Evolutionary conservation across 2,888 invertebrate species (phyloP).

Genomic region (Salpingus planirostris): DNA sequence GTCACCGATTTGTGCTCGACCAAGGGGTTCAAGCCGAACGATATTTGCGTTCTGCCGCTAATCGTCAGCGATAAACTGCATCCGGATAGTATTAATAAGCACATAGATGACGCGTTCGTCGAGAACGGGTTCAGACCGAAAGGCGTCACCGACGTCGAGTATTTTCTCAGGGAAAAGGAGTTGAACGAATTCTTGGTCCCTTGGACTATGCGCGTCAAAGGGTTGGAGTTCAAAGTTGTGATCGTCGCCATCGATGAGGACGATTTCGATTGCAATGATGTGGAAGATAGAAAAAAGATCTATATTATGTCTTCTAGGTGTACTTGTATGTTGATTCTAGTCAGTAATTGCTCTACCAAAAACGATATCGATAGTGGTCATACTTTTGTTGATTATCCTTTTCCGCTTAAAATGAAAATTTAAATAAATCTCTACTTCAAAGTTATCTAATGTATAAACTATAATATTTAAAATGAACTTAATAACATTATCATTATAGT

Average conservation of each 20-base stretch:
- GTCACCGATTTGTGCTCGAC: slow-evolving; percentile 34
- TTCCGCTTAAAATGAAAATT: no score
- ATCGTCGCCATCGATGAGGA: slow-evolving; percentile 35
- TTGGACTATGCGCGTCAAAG: slow-evolving; percentile 36
- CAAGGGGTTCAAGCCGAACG: slow-evolving; percentile 35
- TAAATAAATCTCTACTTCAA: slow-evolving; percentile 16
- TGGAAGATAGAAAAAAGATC: slow-evolving; percentile 33
- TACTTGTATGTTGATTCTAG: slow-evolving; percentile 33
- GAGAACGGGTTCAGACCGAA: slow-evolving; percentile 33
- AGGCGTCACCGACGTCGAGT: slow-evolving; percentile 31
- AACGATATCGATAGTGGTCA: slow-evolving; percentile 23
- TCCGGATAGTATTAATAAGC: slow-evolving; percentile 28
- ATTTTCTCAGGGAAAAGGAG: slow-evolving; percentile 26
- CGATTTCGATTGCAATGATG: slow-evolving; percentile 33
- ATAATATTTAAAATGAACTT: no score
- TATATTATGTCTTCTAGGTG: slow-evolving; percentile 37
- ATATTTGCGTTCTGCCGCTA: slow-evolving; percentile 35
- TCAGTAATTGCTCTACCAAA: slow-evolving; percentile 26
- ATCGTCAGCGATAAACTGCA: slow-evolving; percentile 26
- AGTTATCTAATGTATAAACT: slow-evolving; percentile 2
- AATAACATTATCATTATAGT: no score
- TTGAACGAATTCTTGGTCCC: slow-evolving; percentile 32
- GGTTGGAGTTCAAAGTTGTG: slow-evolving; percentile 38
- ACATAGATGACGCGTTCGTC: slow-evolving; percentile 31
- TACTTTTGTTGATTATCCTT: slow-evolving; percentile 27